Conservation (phyloP, 1,140 invertebrate species). For the Rhynchophorus ferrugineus region DNA sequence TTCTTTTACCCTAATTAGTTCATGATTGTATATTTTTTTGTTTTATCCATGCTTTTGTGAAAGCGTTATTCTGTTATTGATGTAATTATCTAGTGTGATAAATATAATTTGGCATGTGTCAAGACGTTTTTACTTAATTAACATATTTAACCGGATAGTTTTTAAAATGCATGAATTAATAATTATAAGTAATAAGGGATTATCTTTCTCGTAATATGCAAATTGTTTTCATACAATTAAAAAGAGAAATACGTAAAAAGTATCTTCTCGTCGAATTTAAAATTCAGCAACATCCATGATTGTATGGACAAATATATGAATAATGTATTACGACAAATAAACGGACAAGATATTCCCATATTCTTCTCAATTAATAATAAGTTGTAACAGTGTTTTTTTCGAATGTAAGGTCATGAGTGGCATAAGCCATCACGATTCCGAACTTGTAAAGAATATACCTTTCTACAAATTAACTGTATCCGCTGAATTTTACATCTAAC, state of each 20-base stretch:
- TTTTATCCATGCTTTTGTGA: too few relatives aligned
- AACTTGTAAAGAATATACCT: slow-evolving; percentile 16
- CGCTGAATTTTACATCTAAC: slow-evolving; percentile 10
- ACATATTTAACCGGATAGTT: too few relatives aligned
- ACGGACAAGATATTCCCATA: slow-evolving; percentile 10
- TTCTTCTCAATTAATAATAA: slow-evolving; percentile 14
- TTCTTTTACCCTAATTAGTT: too few relatives aligned
- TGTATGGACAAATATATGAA: slow-evolving; percentile 7
- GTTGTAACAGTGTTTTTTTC: slow-evolving; percentile 6
- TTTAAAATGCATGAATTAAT: too few relatives aligned
- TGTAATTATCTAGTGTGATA: too few relatives aligned
- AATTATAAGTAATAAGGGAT: neutral
- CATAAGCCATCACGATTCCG: slow-evolving; percentile 12
- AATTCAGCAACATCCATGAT: slow-evolving; percentile 8
- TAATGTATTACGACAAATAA: slow-evolving; percentile 11
- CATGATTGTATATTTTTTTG: too few relatives aligned
- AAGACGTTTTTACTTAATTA: too few relatives aligned
- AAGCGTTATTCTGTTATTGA: too few relatives aligned
- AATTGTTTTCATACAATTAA: neutral
- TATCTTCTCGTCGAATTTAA: neutral
- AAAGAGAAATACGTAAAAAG: neutral
- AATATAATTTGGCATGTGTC: too few relatives aligned
- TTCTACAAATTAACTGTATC: slow-evolving; percentile 19
- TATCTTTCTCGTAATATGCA: neutral
- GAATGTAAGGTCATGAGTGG: slow-evolving; percentile 10